These are phyloP conservation scores for Lagopus leucura DNA, from an alignment of 2,113 vertebrate species.

Conservation along the genomic window DNA sequence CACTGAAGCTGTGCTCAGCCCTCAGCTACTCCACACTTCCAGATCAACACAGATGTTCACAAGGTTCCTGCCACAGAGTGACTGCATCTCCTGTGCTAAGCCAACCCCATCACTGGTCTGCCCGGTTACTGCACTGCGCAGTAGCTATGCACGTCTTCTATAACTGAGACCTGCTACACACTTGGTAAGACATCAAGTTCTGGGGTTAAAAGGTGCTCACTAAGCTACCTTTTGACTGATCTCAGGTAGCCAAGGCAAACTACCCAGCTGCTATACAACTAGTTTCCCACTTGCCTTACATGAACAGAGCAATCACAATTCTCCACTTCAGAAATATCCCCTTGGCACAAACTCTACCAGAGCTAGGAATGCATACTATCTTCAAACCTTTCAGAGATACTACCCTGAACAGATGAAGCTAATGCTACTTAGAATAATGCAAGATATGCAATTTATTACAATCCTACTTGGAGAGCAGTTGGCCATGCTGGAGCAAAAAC, in stretches of 20 bases:
- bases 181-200: no score
- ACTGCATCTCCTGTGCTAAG: background rate
- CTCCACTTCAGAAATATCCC: background rate
- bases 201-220: background rate
- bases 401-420: background rate
- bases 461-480: background rate
- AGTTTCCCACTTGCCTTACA: background rate
- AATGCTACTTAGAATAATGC: background rate
- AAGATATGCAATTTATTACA: background rate
- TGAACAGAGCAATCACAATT: rapidly evolving
- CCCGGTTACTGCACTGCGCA: background rate
- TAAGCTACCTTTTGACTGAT: background rate
- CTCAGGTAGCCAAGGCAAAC: background rate
- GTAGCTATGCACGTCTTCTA: background rate
- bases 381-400: background rate
- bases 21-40: no score
- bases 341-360: rapidly evolving
- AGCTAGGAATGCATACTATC: background rate
- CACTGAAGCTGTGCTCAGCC: background rate
- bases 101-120: background rate
- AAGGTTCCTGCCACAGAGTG: background rate
- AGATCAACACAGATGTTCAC: background rate
- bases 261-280: background rate
- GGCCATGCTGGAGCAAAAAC: background rate
- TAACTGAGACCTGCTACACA: background rate